Base-by-base conservation (phyloP, 2,888 invertebrate genomes). In the Deroplatys truncata region DNA sequence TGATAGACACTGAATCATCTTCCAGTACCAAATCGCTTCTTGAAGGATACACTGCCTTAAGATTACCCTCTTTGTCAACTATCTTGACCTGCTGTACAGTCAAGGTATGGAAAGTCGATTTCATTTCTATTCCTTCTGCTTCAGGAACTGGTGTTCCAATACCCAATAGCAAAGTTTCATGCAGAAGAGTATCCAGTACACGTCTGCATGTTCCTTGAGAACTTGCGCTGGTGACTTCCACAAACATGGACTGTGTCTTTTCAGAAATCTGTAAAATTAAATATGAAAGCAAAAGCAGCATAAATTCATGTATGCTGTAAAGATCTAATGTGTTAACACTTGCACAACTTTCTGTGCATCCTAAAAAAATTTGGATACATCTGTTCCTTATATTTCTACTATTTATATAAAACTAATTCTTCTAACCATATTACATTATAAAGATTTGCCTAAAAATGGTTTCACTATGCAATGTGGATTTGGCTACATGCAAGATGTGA, bases 21-120 rank as follows among this genome's bases (percentile, higher is more conserved):
- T 95, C 95, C 91, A 94, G 95, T 1, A 94, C 93, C 89, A 97
- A 94, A 93, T 98, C 98, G 0, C 95, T 95, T 91, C 97, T 94
- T 0, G 97, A 97, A 0, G 98, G 98, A 93, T 97, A 98, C 4
- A 97, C 95, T n/a, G 95, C 95, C 92, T 96, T 96, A 91, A 97
- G 93, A 91, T 95, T 95, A 15, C 96, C 96, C 91, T 96, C 96
- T 82, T 92, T 93, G 91, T 97, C 97, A 0, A 96, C 95, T 7
- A 97, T 94, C 93, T 96, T 96, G 0, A 97, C 94, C 94, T 97
- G 96, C 91, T 96, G 95, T 1, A 97, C 94, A 25, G 93, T 91
- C 89, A 95, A 92, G 83, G 92, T 91, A 89, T 93, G 92, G 89
- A 91, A 92, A 13, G 35, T 28, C 43, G 87, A 82, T 25, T 87